Base-by-base conservation (phyloP, 2,797 vertebrate species). In the Chelon labrosus region DNA sequence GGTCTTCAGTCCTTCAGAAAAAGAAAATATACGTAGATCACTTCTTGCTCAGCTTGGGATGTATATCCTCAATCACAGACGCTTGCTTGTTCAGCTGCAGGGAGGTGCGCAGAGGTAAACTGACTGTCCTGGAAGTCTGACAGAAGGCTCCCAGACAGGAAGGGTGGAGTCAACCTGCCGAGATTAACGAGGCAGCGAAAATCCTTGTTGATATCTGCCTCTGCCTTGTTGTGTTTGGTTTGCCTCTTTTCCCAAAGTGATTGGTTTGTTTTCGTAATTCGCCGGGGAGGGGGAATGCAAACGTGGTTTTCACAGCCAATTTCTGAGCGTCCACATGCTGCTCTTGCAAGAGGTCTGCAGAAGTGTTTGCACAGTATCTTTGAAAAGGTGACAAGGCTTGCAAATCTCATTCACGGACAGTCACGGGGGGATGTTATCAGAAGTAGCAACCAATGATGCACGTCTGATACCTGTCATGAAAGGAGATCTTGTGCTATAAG, bases 121-220 rank as follows among this genome's bases (percentile, higher is more conserved):
- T 89, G 91, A 82, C 42, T 44, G 53, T 75, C 76, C 69, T 83
- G 77, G 60, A 90, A 85, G 82, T 90, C 75, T 75, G 84, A 77
- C 86, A 79, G 75, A 69, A 82, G 82, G 37, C 84, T 71, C 77
- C 70, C 77, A 89, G 80, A 85, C 85, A 65, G 47, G 79, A 77
- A 85, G 89, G 95, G 95, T 83, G 95, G 94, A 94, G 94, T 91
- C 92, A 92, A 65, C 42, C 59, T 19, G 67, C 73, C 37, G 54
- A 94, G 92, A 93, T 95, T 95, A 95, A 80, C 67, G 38, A 54
- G 55, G 56, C 59, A 79, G 68, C 75, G 69, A 77, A 90, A 83
- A 88, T 85, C 88, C 83, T 62, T 19, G 41, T 51, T 73, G 73
- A 39, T 39, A 25, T 50, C 5, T 22, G 17, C 19, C 53, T 44